Base-by-base conservation (phyloP, 2,113 vertebrate genomes). In the Trochalopteron elliotii region DNA sequence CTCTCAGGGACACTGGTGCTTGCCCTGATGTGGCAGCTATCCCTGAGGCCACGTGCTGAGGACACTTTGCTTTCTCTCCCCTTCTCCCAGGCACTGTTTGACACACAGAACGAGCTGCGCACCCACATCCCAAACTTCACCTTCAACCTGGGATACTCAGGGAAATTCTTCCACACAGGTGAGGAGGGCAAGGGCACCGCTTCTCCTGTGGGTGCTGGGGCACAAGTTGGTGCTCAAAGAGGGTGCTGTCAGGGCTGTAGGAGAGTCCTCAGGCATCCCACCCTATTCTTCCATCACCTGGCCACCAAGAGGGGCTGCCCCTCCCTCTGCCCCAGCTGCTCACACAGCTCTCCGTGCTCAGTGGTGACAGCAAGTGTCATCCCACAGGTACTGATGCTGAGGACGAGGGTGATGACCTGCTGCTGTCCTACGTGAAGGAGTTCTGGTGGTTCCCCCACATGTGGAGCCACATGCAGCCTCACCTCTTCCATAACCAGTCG, bases 371-470 rank as follows among this genome's bases (percentile, higher is more conserved):
- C 0, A 7, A 47, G 25, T 18, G 5, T 83, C 11, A 0, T 37
- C 53, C 83, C 4, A 3, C 94, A 99, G 99, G 99, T 96, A 99
- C 99, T 0, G 99, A 99, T 33, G 99, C 99, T 1, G 99, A 99
- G 96, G 99, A 99, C 1, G 98, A 99, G 40, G 99, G 99, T 1
- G 99, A 99, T 0, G 99, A 99, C 96, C 98, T 99, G 92, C 98
- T 99, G 96, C 98, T 99, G 69, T 99, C 99, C 11, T 99, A 98
- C 0, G 99, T 99, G 95, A 98, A 98, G 94, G 99, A 99, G 98
- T 99, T 99, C 97, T 99, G 99, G 99, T 99, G 99, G 99, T 99
- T 99, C 91, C 99, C 99, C 18, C 99, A 99, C 98, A 99, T 99
- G 99, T 99, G 99, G 99, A 99, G 99, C 97, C 99, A 99, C 98